Conservation (phyloP, 2,797 vertebrate genomes). For the Fundulus diaphanus region DNA sequence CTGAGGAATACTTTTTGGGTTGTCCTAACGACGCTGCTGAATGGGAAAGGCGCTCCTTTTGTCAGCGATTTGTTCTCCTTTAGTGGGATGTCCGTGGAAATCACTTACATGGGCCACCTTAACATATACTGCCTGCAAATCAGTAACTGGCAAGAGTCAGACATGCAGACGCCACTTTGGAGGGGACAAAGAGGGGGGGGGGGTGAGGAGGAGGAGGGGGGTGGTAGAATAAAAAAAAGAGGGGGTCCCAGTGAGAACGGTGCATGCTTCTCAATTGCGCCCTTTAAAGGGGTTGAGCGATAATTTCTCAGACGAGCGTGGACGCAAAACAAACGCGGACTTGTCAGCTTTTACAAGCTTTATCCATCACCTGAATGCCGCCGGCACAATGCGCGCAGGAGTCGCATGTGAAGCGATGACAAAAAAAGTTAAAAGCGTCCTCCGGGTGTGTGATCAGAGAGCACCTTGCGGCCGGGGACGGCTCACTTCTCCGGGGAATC, state of each 20-base stretch:
- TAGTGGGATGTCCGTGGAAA: constrained; percentile 96
- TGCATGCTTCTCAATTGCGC: constrained; percentile 77
- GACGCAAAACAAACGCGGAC: constrained; percentile 72
- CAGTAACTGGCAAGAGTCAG: constrained; percentile 96
- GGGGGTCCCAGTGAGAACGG: constrained; percentile 76
- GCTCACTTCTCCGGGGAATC: neutral
- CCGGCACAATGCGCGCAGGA: constrained; percentile 59
- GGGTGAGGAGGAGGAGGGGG: neutral
- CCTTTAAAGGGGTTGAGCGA: constrained; percentile 77
- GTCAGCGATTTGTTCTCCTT: constrained; percentile 99
- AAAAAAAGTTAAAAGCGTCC: constrained; percentile 67
- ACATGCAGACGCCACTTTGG: constrained; percentile 97
- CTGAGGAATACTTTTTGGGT: constrained; percentile 97
- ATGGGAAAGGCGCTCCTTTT: constrained; percentile 96
- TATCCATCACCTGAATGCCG: constrained; percentile 71
- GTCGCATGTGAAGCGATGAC: constrained; percentile 61
- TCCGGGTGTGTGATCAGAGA: constrained; percentile 9
- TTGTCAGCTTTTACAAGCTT: constrained; percentile 80
- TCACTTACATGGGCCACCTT: constrained; percentile 97
- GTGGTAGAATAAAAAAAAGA: constrained; percentile 20
- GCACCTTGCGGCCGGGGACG: neutral
- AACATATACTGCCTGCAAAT: constrained; percentile 96
- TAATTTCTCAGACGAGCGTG: constrained; percentile 80
- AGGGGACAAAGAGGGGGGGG: constrained; percentile 83
- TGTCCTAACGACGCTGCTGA: constrained; percentile 98